These are phyloP conservation scores for Eubasilissa regina DNA, from an alignment of 1,140 invertebrate species.

Conservation along the genomic window DNA sequence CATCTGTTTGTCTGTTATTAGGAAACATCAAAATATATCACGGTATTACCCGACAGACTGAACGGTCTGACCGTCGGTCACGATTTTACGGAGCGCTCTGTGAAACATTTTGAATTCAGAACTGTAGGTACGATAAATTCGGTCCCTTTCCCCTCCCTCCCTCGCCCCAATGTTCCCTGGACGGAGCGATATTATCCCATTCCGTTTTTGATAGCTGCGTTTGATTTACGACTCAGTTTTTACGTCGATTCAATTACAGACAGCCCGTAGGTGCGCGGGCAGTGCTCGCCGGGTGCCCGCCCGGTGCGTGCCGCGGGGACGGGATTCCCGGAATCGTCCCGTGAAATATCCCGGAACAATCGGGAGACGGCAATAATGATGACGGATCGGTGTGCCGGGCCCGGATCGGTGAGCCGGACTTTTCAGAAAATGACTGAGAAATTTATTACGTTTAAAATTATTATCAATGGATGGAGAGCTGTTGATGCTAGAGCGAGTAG, in stretches of 20 bases:
- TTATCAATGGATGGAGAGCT: too few species aligned
- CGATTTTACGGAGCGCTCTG: not conserved
- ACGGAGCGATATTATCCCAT: slow-evolving; percentile 9
- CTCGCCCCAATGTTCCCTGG: too few species aligned
- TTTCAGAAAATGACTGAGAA: not conserved
- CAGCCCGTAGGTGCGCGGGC: not conserved
- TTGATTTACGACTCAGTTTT: slow-evolving; percentile 31
- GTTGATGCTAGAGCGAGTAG: too few species aligned
- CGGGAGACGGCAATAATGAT: slow-evolving; percentile 28
- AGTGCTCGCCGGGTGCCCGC: not conserved
- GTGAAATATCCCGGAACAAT: slow-evolving; percentile 11
- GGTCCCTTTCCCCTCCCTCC: too few species aligned
- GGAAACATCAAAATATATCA: too few species aligned
- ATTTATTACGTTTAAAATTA: slow-evolving; percentile 1
- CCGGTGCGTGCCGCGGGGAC: not conserved
- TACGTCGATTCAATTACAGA: slow-evolving; percentile 30
- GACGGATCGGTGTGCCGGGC: not conserved
- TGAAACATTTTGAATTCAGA: too few species aligned
- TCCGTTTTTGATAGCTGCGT: slow-evolving; percentile 25
- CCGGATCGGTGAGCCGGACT: not conserved
- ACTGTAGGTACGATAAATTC: too few species aligned
- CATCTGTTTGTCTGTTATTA: too few species aligned
- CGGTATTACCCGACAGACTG: not conserved
- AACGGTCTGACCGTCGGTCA: not conserved
- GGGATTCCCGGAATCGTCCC: not conserved